Evolutionary conservation across 2,888 invertebrate species (phyloP).

Genomic region (Caenorhabditis sp.): DNA sequence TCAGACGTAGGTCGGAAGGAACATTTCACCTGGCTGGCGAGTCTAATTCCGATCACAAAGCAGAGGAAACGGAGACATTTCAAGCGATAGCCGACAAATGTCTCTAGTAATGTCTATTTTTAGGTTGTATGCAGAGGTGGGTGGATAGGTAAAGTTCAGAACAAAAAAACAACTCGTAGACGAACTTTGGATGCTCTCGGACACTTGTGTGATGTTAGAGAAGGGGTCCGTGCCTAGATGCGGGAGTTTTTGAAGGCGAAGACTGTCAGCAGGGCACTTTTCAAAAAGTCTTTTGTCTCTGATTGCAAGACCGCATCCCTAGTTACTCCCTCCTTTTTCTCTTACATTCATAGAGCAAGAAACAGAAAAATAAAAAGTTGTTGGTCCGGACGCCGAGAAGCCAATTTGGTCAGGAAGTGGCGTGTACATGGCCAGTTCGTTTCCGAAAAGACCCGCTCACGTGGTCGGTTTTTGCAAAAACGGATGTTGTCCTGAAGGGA

Average conservation of each 20-base stretch:
- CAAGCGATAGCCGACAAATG: background rate
- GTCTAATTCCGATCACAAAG: background rate
- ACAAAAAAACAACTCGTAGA: background rate
- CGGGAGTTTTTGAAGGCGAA: no score
- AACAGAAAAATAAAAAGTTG: background rate
- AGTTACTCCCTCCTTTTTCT: no score
- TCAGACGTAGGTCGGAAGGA: no score
- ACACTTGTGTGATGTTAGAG: background rate
- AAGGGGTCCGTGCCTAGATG: no score
- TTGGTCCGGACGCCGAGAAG: background rate
- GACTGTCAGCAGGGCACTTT: no score
- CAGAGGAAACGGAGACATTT: background rate
- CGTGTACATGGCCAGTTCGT: background rate
- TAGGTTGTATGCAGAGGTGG: no score
- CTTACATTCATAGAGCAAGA: background rate
- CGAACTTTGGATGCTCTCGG: background rate
- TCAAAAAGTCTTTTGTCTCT: no score
- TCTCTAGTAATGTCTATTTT: no score
- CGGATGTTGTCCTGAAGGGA: slow-evolving; percentile 9
- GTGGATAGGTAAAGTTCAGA: background rate
- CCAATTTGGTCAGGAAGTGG: slow-evolving; percentile 7
- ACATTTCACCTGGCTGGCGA: background rate
- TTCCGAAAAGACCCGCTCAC: background rate
- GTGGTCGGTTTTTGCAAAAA: background rate
- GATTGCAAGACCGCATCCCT: background rate